Evolutionary conservation across 2,113 vertebrate genomes (phyloP), one percentile per base, ranked within the genome.

Genomic region (Cyprinodon tularosa): DNA sequence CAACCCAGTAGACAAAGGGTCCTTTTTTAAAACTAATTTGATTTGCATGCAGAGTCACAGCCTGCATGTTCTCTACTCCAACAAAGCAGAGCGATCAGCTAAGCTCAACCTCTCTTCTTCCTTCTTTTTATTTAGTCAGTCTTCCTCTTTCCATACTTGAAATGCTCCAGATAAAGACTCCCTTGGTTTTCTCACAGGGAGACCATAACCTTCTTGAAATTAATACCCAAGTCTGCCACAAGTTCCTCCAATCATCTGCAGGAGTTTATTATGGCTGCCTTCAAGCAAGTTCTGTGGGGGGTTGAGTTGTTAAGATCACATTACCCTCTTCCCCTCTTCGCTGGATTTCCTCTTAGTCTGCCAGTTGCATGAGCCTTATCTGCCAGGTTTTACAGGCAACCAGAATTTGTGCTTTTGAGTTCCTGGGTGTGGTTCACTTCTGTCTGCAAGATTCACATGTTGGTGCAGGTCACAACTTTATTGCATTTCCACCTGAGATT

Each of bases 41-140:
- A 93, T 94, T 94, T 89, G 91, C 86, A 94, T 94, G 80, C 89
- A 81, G 77, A 86, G 83, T 84, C 48, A 63, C 83, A 65, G 80
- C 78, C 79, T 70, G 62, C 37, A 62, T 68, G 66, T 66, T 84
- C 42, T 66, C 72, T 66, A 22, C 42, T 81, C 76, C 74, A 74
- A 76, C 76, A 62, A 72, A 62, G 48, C 74, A 73, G 69, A 73
- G 80, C 80, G 84, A 89, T 84, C 74, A 45, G 59, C 78, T 82
- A 74, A 81, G 81, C 66, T 75, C 68, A 66, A 61, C 53, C 62
- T 71, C 62, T 86, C 75, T 42, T 80, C 36, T 4, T 42, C 3
- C 4, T 42, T 13, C 12, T 80, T 40, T 37, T 45, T 47, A 11
- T 39, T 71, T 48, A 62, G 1, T 72, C 70, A 13, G 50, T 66